Percentiles rank a stretch among this genome's conserved stretches.
phyloP scores from a whole-genome alignment of 2,113 vertebrate species.

The Malurus alboscapulatus region DNA sequence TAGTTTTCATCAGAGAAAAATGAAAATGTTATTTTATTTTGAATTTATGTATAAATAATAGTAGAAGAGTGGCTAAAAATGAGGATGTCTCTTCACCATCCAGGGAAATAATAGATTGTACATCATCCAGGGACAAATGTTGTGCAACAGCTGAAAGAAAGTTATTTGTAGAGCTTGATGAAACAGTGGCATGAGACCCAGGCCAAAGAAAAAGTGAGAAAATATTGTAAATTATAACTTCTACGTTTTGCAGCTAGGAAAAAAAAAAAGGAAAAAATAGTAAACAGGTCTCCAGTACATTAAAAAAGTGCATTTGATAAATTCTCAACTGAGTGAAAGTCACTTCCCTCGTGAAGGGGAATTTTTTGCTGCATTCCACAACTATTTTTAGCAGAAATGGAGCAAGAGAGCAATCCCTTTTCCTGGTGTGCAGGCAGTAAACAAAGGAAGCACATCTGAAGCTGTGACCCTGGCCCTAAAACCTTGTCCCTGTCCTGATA shows the following conservation, averaged over 20 bases:
- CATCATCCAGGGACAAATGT: neutral
- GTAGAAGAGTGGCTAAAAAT: neutral
- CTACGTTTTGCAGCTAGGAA: neutral
- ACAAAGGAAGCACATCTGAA: neutral
- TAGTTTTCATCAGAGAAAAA: neutral
- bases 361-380: neutral
- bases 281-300: neutral
- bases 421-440: neutral
- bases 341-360: neutral
- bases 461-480: neutral
- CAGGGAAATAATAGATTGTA: neutral
- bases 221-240: neutral
- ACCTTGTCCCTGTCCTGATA: neutral
- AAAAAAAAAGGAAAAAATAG: accelerated
- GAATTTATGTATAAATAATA: neutral
- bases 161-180: neutral
- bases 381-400: neutral
- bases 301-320: neutral
- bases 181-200: neutral
- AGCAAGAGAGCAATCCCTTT: neutral
- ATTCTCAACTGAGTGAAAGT: neutral
- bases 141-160: neutral
- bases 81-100: neutral
- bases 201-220: neutral
- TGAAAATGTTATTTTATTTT: neutral